A percentile compares a stretch with the other conserved stretches of the same genome.
These are phyloP conservation scores for Emydocephalus ijimae DNA, from an alignment of 2,113 vertebrate genomes.

Conservation along the genomic window DNA sequence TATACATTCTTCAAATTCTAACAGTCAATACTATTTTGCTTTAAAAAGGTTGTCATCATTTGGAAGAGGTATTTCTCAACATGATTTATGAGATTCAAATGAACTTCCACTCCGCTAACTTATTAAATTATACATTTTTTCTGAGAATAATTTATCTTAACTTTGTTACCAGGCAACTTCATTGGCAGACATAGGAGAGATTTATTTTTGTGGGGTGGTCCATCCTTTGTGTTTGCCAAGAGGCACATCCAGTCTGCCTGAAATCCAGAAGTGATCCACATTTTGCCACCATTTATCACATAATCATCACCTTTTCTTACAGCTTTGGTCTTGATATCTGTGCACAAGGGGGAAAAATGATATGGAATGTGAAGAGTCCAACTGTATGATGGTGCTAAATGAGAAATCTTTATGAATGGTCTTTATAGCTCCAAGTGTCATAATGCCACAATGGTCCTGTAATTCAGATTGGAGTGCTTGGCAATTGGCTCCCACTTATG, in stretches of 20 bases:
- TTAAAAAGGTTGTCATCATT: neutral
- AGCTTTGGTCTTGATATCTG: conserved; percentile 79
- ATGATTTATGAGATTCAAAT: neutral
- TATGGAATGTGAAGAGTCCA: neutral
- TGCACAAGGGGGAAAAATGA: conserved; percentile 40
- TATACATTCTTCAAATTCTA: neutral
- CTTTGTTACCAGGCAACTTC: conserved; percentile 73
- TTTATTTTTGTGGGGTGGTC: conserved; percentile 75
- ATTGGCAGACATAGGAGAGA: conserved; percentile 82
- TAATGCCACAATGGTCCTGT: neutral
- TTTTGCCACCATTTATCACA: conserved; percentile 80
- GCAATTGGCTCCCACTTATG: neutral
- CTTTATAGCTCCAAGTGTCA: neutral
- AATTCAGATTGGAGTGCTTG: neutral
- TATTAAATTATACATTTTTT: neutral
- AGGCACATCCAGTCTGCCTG: conserved; percentile 84
- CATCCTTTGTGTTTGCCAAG: conserved; percentile 75
- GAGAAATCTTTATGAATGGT: neutral
- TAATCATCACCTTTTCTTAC: conserved; percentile 75
- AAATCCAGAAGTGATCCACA: conserved; percentile 76
- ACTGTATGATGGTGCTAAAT: neutral
- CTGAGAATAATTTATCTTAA: neutral
- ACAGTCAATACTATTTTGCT: neutral
- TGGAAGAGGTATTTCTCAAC: neutral
- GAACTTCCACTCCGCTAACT: neutral